Conservation (phyloP, 2,113 vertebrate species). For the Tetrax tetrax region DNA sequence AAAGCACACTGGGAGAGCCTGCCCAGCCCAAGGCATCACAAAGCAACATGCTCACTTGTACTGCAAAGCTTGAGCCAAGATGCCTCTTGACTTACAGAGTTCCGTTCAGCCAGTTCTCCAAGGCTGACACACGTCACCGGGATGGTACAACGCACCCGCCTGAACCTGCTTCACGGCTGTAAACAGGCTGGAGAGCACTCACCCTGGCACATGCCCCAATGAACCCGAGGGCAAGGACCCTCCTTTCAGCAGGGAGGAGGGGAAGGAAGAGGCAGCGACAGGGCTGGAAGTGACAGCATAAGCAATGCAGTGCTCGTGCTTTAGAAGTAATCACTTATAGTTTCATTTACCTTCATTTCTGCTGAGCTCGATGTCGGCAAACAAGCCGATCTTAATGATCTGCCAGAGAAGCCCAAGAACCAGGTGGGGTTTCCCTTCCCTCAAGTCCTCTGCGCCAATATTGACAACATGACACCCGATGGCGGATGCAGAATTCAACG, state of each 20-base stretch:
- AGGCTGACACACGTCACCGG: neutral
- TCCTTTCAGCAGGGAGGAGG: neutral
- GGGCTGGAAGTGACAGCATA: neutral
- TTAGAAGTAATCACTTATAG: neutral
- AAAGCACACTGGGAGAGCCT: neutral
- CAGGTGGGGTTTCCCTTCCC: slow-evolving; percentile 95
- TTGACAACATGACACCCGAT: slow-evolving; percentile 99
- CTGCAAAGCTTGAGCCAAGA: neutral
- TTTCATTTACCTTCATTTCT: slow-evolving; percentile 88
- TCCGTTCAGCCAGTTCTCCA: neutral
- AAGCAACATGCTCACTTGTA: neutral
- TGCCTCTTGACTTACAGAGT: neutral
- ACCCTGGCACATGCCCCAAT: neutral
- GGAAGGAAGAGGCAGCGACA: accelerated
- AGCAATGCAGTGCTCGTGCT: neutral
- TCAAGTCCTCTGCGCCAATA: slow-evolving; percentile 93
- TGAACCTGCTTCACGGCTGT: neutral
- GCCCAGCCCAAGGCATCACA: neutral
- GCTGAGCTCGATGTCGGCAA: slow-evolving; percentile 94
- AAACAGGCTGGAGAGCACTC: neutral
- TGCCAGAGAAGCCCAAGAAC: slow-evolving; percentile 97
- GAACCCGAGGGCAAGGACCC: accelerated
- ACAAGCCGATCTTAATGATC: slow-evolving; percentile 97
- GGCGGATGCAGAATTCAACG: slow-evolving; percentile 94
- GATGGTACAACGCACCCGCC: neutral